Evolutionary conservation across 2,797 vertebrate species (phyloP), one percentile per base, ranked within the genome.

Genomic region (Falco novaeseelandiae): DNA sequence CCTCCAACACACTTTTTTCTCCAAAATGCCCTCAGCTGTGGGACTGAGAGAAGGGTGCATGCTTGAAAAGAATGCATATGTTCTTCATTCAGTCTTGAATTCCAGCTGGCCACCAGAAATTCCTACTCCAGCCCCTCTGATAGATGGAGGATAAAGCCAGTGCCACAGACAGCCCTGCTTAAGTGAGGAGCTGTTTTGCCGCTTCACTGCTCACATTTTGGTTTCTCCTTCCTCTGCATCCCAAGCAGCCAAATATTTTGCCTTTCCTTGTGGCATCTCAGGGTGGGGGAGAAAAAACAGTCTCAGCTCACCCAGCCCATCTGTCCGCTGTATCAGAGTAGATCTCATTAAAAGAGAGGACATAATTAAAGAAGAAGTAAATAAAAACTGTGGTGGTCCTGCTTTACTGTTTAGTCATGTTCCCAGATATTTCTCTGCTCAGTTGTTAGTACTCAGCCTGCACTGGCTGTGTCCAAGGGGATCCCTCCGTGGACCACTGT

Each of bases 191-290:
- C 72, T 34, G 4, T 38, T 73, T 65, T 14, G 6, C 79, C 18
- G 54, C 42, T 44, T 44, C 42, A 44, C 42, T 44, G 14, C 48
- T 96, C 29, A 29, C 9, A 2, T 63, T 94, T 72, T 2, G 0
- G 0, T 51, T 66, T 48, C 51, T 78, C 22, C 34, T 82, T 46
- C 67, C 55, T 63, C 66, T 2, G 0, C 90, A 78, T 40, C 55
- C 80, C 46, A 76, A 92, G 61, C 6, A 20, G 5, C 34, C 83
- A 76, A 87, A 94, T 87, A 84, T 90, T 94, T 94, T 95, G 66
- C 62, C 38, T 89, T 82, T 65, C 32, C 73, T 63, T 79, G 42
- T 49, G 58, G 52, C 46, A n/a, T 42, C 30, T 52, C 40, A 23
- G 6, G 8, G 21, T 20, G 19, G 14, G 10, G 16, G 29, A 20